phyloP scores from a whole-genome alignment of 2,113 vertebrate species.

The Chionodraco myersi region DNA sequence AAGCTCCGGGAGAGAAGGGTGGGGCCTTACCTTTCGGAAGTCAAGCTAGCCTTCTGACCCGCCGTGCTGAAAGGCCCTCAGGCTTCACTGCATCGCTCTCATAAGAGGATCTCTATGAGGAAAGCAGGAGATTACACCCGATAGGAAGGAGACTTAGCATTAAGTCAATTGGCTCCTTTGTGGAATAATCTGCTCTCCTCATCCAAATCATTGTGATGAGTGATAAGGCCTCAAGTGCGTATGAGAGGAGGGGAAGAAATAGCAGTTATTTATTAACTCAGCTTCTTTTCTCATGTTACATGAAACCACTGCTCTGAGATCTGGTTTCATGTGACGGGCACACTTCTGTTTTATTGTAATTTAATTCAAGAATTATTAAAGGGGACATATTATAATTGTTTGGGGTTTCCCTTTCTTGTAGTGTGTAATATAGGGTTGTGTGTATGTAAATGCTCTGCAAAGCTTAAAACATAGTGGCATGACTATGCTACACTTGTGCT shows the following conservation, averaged over 20 bases:
- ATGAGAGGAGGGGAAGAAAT: not conserved
- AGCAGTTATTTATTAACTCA: not conserved
- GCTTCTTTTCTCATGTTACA: slow-evolving; percentile 32
- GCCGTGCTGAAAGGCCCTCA: slow-evolving; percentile 39
- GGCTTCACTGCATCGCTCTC: slow-evolving; percentile 37
- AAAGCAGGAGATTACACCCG: slow-evolving; percentile 65
- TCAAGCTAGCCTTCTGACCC: slow-evolving; percentile 65
- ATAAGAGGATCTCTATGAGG: slow-evolving; percentile 54
- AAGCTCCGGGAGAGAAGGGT: slow-evolving; percentile 27
- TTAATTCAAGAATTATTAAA: not conserved
- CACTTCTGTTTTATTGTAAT: not conserved
- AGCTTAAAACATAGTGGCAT: too few species aligned
- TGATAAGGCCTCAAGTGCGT: slow-evolving; percentile 28
- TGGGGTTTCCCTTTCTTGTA: too few species aligned
- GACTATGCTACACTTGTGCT: too few species aligned
- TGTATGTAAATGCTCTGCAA: too few species aligned
- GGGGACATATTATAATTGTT: too few species aligned
- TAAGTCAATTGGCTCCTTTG: slow-evolving; percentile 57
- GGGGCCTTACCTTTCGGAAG: slow-evolving; percentile 60
- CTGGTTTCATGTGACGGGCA: not conserved
- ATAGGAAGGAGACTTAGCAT: slow-evolving; percentile 58
- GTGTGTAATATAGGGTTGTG: too few species aligned
- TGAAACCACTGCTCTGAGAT: slow-evolving; percentile 26
- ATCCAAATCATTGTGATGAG: slow-evolving; percentile 57
- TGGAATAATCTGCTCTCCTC: slow-evolving; percentile 58